Conservation (phyloP, 2,888 invertebrate genomes). For the Agrochola lychnidis region DNA sequence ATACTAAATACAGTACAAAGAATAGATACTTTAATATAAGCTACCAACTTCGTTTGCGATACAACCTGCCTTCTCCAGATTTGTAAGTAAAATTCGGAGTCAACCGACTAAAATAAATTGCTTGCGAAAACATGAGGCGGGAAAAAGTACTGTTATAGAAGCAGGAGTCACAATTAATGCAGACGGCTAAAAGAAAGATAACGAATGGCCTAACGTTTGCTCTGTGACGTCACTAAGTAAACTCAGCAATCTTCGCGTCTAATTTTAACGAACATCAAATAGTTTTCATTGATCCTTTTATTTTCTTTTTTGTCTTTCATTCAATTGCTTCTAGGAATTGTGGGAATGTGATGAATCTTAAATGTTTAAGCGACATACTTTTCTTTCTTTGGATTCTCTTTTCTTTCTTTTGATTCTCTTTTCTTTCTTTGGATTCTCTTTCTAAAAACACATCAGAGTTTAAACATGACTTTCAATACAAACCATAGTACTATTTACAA, state of each 20-base stretch:
- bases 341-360: conserved; percentile 49
- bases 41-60: conserved; percentile 58
- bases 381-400: neutral
- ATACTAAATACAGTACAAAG: conserved; percentile 27
- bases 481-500: neutral
- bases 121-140: conserved; percentile 75
- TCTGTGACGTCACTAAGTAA: conserved; percentile 64
- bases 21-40: conserved; percentile 31
- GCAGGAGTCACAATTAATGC: conserved; percentile 83
- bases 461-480: conserved; percentile 11
- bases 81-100: conserved; percentile 82
- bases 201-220: conserved; percentile 68
- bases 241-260: conserved; percentile 36
- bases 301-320: conserved; percentile 47
- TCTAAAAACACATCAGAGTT: neutral
- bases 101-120: conserved; percentile 83
- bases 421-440: neutral
- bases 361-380: neutral
- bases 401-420: neutral
- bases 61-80: conserved; percentile 68
- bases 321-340: conserved; percentile 49
- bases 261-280: conserved; percentile 51
- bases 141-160: conserved; percentile 78
- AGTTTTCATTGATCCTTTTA: conserved; percentile 50
- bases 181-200: conserved; percentile 69